phyloP scores from a whole-genome alignment of 2,797 vertebrate genomes.

The Crotalus adamanteus region DNA sequence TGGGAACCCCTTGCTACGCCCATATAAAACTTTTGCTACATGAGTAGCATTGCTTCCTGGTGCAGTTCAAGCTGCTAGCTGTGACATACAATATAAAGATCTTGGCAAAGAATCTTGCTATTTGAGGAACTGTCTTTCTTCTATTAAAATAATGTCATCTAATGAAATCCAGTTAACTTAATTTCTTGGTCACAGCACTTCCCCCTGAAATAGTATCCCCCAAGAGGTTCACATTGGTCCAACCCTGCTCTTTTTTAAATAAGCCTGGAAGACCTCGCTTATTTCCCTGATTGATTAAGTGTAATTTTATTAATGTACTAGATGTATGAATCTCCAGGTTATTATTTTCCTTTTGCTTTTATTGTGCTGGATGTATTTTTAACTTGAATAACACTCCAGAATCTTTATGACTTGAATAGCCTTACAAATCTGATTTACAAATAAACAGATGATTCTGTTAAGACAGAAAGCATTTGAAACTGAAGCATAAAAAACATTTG shows the following conservation, averaged over 20 bases:
- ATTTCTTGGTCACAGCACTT: background rate
- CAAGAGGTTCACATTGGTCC: background rate
- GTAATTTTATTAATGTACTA: background rate
- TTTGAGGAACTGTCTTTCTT: background rate
- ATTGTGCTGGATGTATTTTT: background rate
- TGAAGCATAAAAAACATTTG: background rate
- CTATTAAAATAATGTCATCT: background rate
- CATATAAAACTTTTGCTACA: background rate
- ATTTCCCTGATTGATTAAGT: background rate
- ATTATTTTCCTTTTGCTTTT: background rate
- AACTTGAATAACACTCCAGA: background rate
- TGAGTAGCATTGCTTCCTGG: background rate
- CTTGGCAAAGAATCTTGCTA: background rate
- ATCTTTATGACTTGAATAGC: background rate
- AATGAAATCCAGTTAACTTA: background rate
- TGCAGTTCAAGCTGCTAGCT: background rate
- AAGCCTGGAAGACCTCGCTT: background rate
- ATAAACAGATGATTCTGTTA: background rate
- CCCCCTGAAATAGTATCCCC: background rate
- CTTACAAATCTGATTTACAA: background rate
- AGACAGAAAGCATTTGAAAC: background rate
- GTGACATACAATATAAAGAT: background rate
- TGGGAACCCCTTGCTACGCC: background rate
- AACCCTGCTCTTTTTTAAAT: background rate
- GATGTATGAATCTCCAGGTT: background rate